A percentile compares a stretch with the other conserved stretches of the same genome.
phyloP scores from a whole-genome alignment of 2,113 vertebrate species.

The Python bivittatus region DNA sequence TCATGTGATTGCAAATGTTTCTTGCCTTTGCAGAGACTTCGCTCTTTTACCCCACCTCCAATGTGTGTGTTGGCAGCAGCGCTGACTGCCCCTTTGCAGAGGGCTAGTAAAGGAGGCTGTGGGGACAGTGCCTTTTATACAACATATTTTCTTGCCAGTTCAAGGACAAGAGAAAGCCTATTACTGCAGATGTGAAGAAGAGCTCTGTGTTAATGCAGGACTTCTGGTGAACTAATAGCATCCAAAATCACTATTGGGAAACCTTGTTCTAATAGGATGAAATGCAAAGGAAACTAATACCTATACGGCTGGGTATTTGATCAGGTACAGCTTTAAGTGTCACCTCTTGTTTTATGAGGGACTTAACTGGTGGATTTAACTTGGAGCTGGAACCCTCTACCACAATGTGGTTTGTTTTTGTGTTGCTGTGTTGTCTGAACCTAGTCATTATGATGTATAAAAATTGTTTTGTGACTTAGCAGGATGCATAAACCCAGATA shows the following conservation, averaged over 20 bases:
- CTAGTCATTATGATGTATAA: background rate
- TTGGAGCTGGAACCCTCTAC: background rate
- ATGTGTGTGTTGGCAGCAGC: background rate
- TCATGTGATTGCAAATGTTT: background rate
- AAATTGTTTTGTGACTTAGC: background rate
- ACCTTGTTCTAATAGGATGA: background rate
- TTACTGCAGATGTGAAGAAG: background rate
- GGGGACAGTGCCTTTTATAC: background rate
- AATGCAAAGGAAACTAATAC: background rate
- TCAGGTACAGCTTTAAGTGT: background rate
- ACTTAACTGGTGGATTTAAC: background rate
- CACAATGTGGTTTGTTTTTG: background rate
- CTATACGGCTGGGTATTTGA: background rate
- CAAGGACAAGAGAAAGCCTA: background rate
- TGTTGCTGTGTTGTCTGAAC: background rate
- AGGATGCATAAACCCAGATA: background rate
- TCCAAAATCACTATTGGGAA: background rate
- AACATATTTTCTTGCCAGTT: background rate
- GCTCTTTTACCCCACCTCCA: background rate
- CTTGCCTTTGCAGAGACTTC: background rate
- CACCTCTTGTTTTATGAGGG: background rate
- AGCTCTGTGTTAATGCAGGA: background rate
- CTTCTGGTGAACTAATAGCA: background rate
- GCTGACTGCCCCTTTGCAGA: background rate
- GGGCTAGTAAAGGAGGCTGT: background rate